Conservation (phyloP, 2,797 vertebrate species). For the Poecile montanus region DNA sequence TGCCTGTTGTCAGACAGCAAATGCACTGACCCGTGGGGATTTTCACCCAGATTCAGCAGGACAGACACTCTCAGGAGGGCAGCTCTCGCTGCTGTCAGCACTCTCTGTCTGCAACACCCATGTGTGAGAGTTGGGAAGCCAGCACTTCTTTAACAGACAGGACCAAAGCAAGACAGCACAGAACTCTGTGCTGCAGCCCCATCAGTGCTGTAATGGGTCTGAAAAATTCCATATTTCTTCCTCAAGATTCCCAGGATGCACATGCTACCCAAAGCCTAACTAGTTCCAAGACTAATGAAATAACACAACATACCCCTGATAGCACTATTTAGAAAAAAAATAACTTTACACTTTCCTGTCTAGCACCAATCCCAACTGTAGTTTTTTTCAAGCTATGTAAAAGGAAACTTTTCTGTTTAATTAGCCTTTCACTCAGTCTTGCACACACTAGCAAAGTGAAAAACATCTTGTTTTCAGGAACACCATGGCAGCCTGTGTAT, state of each 20-base stretch:
- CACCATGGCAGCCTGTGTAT: neutral
- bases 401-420: neutral
- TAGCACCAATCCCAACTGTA: neutral
- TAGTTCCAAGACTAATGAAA: neutral
- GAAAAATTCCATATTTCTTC: neutral
- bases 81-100: neutral
- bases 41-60: neutral
- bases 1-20: neutral
- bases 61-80: neutral
- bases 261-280: neutral
- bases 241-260: neutral
- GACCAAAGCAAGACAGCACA: neutral
- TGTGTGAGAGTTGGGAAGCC: neutral
- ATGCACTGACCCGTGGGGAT: neutral
- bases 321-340: neutral
- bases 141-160: neutral
- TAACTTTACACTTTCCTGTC: neutral
- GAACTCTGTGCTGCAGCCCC: neutral
- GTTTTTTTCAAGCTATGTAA: neutral
- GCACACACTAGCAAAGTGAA: neutral
- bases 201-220: rapidly evolving
- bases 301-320: neutral
- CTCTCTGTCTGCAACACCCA: neutral
- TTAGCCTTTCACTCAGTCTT: neutral
- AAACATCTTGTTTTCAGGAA: neutral